These are phyloP conservation scores for Onthophagus taurus DNA, from an alignment of 1,140 invertebrate species.

Conservation along the genomic window DNA sequence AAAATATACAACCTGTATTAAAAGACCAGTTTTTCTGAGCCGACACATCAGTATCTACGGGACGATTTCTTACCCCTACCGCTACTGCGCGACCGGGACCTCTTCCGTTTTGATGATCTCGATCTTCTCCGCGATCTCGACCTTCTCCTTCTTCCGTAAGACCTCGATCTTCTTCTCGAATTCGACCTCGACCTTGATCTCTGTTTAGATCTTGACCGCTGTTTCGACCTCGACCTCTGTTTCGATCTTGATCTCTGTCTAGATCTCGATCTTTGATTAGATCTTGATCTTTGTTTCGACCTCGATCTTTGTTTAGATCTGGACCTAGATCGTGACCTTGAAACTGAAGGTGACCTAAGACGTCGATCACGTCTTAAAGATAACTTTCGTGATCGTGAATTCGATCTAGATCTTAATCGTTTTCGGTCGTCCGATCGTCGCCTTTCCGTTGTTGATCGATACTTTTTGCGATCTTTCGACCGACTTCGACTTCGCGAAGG, in stretches of 20 bases:
- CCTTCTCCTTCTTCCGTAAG: conserved; percentile 11
- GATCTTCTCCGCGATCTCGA: conserved; percentile 14
- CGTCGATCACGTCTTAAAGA: conserved; percentile 9
- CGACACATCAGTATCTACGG: conserved; percentile 23
- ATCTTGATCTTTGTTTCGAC: not conserved
- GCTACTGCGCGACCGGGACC: conserved; percentile 21
- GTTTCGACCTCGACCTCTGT: conserved; percentile 10
- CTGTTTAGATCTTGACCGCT: conserved; percentile 15
- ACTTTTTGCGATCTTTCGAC: conserved; percentile 1
- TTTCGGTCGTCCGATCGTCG: not conserved
- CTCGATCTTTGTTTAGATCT: conserved; percentile 4
- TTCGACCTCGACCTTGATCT: not conserved
- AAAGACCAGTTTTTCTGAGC: too few species aligned
- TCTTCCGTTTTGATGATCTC: conserved; percentile 14
- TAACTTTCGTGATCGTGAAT: conserved; percentile 15
- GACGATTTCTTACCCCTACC: conserved; percentile 32
- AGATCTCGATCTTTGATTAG: not conserved
- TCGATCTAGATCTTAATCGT: conserved; percentile 6
- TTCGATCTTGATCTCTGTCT: not conserved
- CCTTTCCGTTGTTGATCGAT: conserved; percentile 6
- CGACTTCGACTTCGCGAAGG: too few species aligned
- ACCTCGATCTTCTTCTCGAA: conserved; percentile 13
- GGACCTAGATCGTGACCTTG: not conserved
- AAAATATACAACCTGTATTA: conserved; percentile 18
- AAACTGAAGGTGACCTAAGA: not conserved